These are phyloP conservation scores for Aphidius ervi DNA, from an alignment of 1,140 invertebrate genomes.

Conservation along the genomic window DNA sequence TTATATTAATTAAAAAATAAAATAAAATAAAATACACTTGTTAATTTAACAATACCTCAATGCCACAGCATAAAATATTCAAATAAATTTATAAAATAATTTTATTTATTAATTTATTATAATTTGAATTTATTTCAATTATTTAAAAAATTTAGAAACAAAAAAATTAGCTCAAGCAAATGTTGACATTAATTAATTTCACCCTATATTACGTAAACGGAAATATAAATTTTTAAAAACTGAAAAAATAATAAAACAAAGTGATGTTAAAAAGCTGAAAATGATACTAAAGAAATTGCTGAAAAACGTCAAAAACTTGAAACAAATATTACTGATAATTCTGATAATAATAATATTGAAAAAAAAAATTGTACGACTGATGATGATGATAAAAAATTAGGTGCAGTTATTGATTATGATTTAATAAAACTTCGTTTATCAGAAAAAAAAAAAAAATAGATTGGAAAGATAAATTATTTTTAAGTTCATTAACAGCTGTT, in stretches of 20 bases:
- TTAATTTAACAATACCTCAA: no score
- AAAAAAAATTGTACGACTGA: background rate
- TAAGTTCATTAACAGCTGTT: conserved; percentile 94
- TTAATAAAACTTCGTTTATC: conserved; percentile 58
- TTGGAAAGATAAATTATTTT: conserved; percentile 83
- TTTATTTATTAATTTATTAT: no score
- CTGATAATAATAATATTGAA: background rate
- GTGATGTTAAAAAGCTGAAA: conserved; percentile 31
- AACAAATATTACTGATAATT: background rate
- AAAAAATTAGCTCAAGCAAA: no score
- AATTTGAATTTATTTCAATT: no score
- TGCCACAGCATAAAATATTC: no score
- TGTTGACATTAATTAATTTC: no score
- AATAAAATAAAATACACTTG: no score
- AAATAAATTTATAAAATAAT: no score
- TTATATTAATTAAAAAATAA: no score
- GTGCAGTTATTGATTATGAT: conserved; percentile 61
- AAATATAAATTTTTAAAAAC: conserved; percentile 76
- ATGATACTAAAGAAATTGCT: conserved; percentile 20
- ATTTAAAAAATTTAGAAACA: no score
- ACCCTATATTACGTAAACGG: conserved; percentile 67
- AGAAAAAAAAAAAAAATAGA: conserved; percentile 72
- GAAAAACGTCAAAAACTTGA: conserved; percentile 8
- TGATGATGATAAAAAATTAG: conserved; percentile 37
- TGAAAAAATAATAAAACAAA: conserved; percentile 58